phyloP scores from a whole-genome alignment of 2,113 vertebrate genomes.

The Melanocharis versteri region DNA sequence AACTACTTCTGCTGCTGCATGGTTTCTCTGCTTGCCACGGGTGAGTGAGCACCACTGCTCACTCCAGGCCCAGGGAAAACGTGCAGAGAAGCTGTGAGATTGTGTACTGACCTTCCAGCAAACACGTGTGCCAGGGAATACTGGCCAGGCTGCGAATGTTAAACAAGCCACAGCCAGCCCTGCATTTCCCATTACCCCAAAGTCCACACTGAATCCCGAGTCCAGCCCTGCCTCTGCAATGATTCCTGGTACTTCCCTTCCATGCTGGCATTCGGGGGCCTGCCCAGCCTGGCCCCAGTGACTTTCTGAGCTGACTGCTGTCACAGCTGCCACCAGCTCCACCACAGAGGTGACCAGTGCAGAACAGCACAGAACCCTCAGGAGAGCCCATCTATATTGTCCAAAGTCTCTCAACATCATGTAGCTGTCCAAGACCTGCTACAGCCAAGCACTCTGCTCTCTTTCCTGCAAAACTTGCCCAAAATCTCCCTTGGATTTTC shows the following conservation, averaged over 20 bases:
- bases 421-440: not conserved
- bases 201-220: not conserved
- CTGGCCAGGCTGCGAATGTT: not conserved
- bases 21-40: not conserved
- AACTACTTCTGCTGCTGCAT: not conserved
- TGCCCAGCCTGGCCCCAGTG: not conserved
- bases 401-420: not conserved
- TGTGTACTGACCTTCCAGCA: slow-evolving; percentile 52
- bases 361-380: not conserved
- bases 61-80: not conserved
- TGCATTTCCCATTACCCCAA: slow-evolving; percentile 17
- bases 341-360: not conserved
- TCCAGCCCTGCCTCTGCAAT: not conserved
- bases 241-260: not conserved
- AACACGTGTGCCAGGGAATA: not conserved
- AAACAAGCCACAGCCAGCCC: not conserved
- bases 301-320: not conserved
- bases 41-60: not conserved
- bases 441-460: not conserved
- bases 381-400: not conserved
- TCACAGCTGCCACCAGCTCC: not conserved
- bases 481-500: not conserved
- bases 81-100: not conserved
- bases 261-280: fast-evolving
- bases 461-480: not conserved